phyloP scores from a whole-genome alignment of 2,113 vertebrate species.

The Chaenocephalus aceratus region DNA sequence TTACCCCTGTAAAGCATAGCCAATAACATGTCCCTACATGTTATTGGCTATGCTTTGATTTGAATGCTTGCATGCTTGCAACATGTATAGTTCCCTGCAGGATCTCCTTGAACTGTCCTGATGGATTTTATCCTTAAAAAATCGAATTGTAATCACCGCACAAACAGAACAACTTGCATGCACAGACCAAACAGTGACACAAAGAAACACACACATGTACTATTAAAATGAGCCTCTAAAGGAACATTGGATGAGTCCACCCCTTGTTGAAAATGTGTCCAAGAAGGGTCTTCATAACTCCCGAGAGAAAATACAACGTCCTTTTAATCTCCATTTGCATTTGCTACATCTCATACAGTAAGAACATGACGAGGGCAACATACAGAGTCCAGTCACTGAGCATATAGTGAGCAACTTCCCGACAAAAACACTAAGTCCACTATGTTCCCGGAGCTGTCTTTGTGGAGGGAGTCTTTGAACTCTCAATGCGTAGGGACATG shows the following conservation, averaged over 20 bases:
- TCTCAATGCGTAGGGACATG: constrained; percentile 77
- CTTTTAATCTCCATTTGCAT: constrained; percentile 70
- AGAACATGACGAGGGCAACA: constrained; percentile 75
- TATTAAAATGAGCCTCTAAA: constrained; percentile 34
- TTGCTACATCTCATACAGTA: constrained; percentile 80
- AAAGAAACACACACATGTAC: constrained; percentile 40
- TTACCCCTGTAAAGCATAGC: neutral
- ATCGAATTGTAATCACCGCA: neutral
- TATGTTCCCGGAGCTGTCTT: constrained; percentile 58
- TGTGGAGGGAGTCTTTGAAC: constrained; percentile 69
- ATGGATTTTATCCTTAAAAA: neutral
- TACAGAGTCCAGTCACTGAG: constrained; percentile 77
- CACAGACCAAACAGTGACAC: constrained; percentile 31
- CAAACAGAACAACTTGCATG: constrained; percentile 39
- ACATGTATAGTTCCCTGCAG: constrained; percentile 17
- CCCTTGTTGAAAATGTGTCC: neutral
- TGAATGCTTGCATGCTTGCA: neutral
- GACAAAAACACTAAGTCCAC: constrained; percentile 66
- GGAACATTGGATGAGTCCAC: constrained; percentile 29
- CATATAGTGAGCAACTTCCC: constrained; percentile 69
- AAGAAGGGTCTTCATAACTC: constrained; percentile 44
- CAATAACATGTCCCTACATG: neutral
- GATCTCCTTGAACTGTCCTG: constrained; percentile 15
- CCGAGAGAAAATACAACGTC: constrained; percentile 72
- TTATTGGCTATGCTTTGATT: constrained; percentile 21